phyloP scores from a whole-genome alignment of 2,113 vertebrate genomes.

The Otolemur garnettii region DNA sequence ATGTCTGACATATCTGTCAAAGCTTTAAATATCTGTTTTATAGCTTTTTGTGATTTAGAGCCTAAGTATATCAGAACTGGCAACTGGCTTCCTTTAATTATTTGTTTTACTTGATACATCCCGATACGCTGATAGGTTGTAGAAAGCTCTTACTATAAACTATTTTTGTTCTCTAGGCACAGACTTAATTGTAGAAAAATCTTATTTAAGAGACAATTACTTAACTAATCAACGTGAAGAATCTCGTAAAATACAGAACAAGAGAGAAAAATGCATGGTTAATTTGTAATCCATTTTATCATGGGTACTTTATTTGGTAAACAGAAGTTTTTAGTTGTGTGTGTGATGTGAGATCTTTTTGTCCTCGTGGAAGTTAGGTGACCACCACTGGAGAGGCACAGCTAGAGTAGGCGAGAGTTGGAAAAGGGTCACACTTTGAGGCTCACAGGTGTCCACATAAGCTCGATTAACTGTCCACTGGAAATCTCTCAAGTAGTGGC shows the following conservation, averaged over 20 bases:
- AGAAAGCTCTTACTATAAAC: constrained; percentile 56
- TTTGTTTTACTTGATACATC: constrained; percentile 19
- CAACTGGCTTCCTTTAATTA: not conserved
- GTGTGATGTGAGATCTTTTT: not conserved
- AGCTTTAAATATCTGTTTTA: not conserved
- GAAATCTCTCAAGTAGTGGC: not conserved
- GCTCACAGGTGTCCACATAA: not conserved
- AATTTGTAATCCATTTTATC: not conserved
- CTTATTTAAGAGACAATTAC: constrained; percentile 55
- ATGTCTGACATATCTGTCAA: not conserved
- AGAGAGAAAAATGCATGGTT: constrained; percentile 16
- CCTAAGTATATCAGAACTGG: constrained; percentile 56
- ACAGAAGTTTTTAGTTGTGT: not conserved
- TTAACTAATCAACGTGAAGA: constrained; percentile 13
- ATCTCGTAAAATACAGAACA: constrained; percentile 5
- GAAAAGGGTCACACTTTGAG: not conserved
- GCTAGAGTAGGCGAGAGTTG: not conserved
- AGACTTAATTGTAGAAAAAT: constrained; percentile 74
- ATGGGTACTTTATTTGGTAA: not conserved
- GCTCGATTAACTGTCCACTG: not conserved
- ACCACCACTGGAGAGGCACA: not conserved
- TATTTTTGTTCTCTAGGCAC: constrained; percentile 66
- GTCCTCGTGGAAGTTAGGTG: not conserved
- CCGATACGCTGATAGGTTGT: no score
- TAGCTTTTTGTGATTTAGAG: not conserved